Conservation (phyloP, 2,797 vertebrate species). For the Adelosebastes latens region DNA sequence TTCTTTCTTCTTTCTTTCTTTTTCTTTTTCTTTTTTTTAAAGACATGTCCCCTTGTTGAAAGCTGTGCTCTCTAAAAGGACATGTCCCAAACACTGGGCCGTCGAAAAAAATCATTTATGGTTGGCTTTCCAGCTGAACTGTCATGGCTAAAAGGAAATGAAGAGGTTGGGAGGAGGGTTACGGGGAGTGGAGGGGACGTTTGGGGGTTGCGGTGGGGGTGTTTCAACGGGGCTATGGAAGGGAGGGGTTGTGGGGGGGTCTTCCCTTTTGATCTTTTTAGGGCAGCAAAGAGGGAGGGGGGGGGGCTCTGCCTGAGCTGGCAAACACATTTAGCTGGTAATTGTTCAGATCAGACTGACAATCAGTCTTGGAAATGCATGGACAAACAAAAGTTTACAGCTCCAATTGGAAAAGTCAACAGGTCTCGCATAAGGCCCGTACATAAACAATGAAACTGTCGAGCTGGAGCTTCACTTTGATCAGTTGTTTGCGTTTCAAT, state of each 20-base stretch:
- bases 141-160: slow-evolving; percentile 82
- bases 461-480: slow-evolving; percentile 76
- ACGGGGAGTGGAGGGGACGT: slow-evolving; percentile 29
- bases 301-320: slow-evolving; percentile 75
- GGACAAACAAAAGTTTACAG: slow-evolving; percentile 86
- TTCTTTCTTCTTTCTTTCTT: slow-evolving; percentile 40
- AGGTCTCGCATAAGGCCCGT: slow-evolving; percentile 75
- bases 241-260: background rate
- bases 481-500: slow-evolving; percentile 80
- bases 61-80: slow-evolving; percentile 60
- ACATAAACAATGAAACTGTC: slow-evolving; percentile 79
- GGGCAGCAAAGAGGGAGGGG: slow-evolving; percentile 61
- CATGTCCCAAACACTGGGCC: slow-evolving; percentile 70
- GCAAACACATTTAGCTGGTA: slow-evolving; percentile 86
- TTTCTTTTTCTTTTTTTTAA: slow-evolving; percentile 13
- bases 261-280: slow-evolving; percentile 85
- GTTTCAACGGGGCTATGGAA: slow-evolving; percentile 24
- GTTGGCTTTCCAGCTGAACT: slow-evolving; percentile 85
- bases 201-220: slow-evolving; percentile 42
- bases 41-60: slow-evolving; percentile 59
- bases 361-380: slow-evolving; percentile 83
- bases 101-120: slow-evolving; percentile 80
- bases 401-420: slow-evolving; percentile 86
- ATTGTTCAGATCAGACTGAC: slow-evolving; percentile 85
- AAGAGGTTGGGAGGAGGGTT: slow-evolving; percentile 73